Conservation (phyloP, 2,888 invertebrate genomes). For the Drosophila stalkeri region DNA sequence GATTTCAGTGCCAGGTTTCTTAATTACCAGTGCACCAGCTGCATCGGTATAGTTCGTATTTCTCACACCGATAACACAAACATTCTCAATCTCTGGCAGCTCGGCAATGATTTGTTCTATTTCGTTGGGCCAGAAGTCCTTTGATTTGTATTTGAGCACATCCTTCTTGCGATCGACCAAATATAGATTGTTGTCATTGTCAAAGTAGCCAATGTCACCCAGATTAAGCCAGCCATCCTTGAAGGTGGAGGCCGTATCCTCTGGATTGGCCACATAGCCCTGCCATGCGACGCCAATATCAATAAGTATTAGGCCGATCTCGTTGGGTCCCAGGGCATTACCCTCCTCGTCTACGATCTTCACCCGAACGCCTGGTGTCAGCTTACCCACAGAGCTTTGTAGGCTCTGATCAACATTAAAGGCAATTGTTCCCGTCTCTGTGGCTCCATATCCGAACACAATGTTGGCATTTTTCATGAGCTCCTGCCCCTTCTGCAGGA, state of each 20-base stretch:
- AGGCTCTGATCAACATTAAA: slow-evolving; percentile 41
- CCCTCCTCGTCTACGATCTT: slow-evolving; percentile 73
- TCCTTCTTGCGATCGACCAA: slow-evolving; percentile 82
- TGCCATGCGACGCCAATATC: slow-evolving; percentile 60
- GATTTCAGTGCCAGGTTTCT: slow-evolving; percentile 43
- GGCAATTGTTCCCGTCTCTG: slow-evolving; percentile 59
- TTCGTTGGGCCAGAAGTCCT: slow-evolving; percentile 74
- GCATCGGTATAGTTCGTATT: slow-evolving; percentile 67
- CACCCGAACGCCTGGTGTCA: slow-evolving; percentile 53
- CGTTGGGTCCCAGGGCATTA: slow-evolving; percentile 55
- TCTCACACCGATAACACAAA: slow-evolving; percentile 77
- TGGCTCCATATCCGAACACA: slow-evolving; percentile 60
- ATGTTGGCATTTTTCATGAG: slow-evolving; percentile 42
- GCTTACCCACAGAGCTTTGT: slow-evolving; percentile 66
- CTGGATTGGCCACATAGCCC: slow-evolving; percentile 77
- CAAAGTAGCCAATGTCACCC: slow-evolving; percentile 83
- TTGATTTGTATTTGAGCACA: slow-evolving; percentile 76
- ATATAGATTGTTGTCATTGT: slow-evolving; percentile 72
- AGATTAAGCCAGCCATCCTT: slow-evolving; percentile 78
- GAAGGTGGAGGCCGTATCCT: slow-evolving; percentile 51
- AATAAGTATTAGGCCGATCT: slow-evolving; percentile 75
- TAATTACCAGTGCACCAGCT: slow-evolving; percentile 79
- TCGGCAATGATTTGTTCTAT: slow-evolving; percentile 75
- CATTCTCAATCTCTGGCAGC: slow-evolving; percentile 70
- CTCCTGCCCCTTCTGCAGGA: slow-evolving; percentile 34